Evolutionary conservation across 2,888 invertebrate genomes (phyloP), one percentile per base, ranked within the genome.

Genomic region (Athrips mouffetella): DNA sequence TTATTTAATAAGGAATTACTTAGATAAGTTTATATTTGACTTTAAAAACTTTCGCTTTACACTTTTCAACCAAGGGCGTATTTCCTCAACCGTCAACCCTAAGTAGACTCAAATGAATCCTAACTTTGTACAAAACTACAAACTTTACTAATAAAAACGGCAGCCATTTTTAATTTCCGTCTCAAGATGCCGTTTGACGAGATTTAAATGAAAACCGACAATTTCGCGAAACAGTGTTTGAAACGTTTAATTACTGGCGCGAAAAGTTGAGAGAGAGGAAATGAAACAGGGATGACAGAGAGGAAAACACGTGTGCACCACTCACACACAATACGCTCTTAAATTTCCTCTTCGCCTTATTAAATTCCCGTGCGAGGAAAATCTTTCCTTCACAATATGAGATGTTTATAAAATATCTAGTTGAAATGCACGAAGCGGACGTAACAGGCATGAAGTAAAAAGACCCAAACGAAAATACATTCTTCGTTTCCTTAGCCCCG

Each of bases 11-110:
- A n/a, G 62, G 60, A 55, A 62, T 62, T 65, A 62, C 60, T 59
- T 57, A 58, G 52, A n/a, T 65, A 80, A 85, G 80, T 84, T 83
- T 82, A n/a, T n/a, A n/a, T n/a, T n/a, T n/a, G n/a, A n/a, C 16
- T 21, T 39, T 21, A 3, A 21, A 31, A 31, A 31, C 31, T 79
- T 77, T 74, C 68, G 63, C 56, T 65, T 20, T 3, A 11, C 6
- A 20, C 10, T 16, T n/a, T 1, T 20, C 37, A 20, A 13, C 40
- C 6, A 25, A n/a, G 4, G 29, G 29, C 42, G 27, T 11, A 29
- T 29, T 42, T 42, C 42, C 29, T 16, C 25, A 7, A 25, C 7
- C 7, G n/a, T 21, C 29, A 10, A 16, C 42, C 20, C 16, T 52
- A 61, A 63, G 63, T 56, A 49, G 60, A 55, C 60, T 48, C 57